Evolutionary conservation across 1,140 invertebrate species (phyloP).

Genomic region (Cyclina sinensis): DNA sequence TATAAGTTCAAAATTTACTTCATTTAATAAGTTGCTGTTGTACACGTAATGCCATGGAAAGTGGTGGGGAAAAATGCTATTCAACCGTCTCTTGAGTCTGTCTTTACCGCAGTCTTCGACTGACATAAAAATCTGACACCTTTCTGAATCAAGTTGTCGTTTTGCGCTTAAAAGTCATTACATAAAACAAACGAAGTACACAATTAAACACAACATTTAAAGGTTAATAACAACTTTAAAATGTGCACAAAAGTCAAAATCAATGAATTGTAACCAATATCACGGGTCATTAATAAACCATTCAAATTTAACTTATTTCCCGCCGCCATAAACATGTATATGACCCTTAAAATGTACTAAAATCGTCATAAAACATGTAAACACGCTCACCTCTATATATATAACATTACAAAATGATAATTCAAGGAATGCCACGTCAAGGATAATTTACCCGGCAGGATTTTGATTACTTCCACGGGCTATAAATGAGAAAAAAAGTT

Average conservation of each 20-base stretch:
- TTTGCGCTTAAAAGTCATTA: no score
- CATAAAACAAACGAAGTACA: no score
- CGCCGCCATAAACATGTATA: slow-evolving; percentile 29
- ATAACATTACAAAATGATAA: slow-evolving; percentile 18
- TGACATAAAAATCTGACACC: no score
- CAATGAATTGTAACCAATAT: slow-evolving; percentile 34
- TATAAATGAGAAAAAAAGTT: slow-evolving; percentile 1
- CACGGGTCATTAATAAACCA: slow-evolving; percentile 43
- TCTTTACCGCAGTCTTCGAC: no score
- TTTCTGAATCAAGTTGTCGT: background rate
- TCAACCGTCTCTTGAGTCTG: no score
- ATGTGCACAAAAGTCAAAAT: slow-evolving; percentile 14
- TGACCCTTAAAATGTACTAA: slow-evolving; percentile 28
- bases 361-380: slow-evolving; percentile 23
- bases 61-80: no score
- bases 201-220: background rate
- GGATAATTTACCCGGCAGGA: slow-evolving; percentile 1
- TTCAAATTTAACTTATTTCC: background rate
- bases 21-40: no score
- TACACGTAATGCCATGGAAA: no score
- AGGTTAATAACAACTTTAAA: background rate
- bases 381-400: background rate
- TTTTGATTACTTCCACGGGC: slow-evolving; percentile 19
- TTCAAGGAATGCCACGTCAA: slow-evolving; percentile 7
- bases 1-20: no score